Evolutionary conservation across 2,888 invertebrate genomes (phyloP).

Genomic region (Encarsia formosa): DNA sequence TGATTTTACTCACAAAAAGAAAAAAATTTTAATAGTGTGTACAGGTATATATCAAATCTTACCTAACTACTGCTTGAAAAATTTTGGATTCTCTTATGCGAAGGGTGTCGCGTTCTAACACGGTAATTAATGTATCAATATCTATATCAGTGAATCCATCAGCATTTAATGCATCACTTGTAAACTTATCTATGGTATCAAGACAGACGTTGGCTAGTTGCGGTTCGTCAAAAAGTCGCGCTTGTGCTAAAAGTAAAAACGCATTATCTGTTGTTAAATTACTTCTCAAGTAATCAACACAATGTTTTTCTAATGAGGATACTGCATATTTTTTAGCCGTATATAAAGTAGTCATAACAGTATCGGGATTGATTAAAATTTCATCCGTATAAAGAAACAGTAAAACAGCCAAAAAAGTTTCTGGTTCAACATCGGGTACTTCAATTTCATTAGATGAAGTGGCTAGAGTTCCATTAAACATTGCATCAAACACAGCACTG

Average conservation of each 20-base stretch:
- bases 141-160: conserved; percentile 82
- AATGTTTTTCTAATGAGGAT: conserved; percentile 75
- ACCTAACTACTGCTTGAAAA: conserved; percentile 67
- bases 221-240: conserved; percentile 77
- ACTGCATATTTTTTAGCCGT: conserved; percentile 86
- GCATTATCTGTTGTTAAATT: conserved; percentile 80
- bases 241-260: conserved; percentile 73
- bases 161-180: conserved; percentile 72
- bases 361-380: conserved; percentile 77
- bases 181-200: conserved; percentile 79
- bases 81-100: conserved; percentile 74
- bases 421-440: conserved; percentile 78
- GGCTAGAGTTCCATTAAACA: conserved; percentile 76
- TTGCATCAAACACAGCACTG: conserved; percentile 81
- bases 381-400: conserved; percentile 76
- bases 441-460: conserved; percentile 69
- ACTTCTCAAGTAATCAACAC: conserved; percentile 72
- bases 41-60: conserved; percentile 12
- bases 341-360: conserved; percentile 82
- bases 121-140: conserved; percentile 70
- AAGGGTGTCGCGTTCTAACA: conserved; percentile 74
- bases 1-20: no score
- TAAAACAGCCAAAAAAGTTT: conserved; percentile 72
- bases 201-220: conserved; percentile 76
- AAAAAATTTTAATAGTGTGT: no score